phyloP scores from a whole-genome alignment of 2,888 invertebrate species.

The Amaurobius ferox region DNA sequence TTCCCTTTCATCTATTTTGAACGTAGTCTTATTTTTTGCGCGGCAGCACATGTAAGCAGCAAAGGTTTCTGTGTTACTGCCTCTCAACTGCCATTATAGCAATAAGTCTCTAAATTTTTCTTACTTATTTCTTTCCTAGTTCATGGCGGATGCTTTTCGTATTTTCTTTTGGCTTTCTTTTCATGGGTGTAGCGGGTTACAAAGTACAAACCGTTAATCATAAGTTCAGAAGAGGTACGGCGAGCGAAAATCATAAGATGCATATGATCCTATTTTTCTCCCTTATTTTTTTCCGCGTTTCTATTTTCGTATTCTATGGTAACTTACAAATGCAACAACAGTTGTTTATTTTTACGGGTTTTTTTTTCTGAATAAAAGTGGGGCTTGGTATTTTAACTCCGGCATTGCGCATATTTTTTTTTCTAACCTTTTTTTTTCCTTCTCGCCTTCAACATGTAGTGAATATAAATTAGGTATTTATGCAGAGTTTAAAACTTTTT shows the following conservation, averaged over 20 bases:
- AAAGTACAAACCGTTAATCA: conserved; percentile 62
- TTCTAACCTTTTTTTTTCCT: neutral
- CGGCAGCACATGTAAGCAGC: neutral
- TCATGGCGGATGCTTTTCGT: conserved; percentile 13
- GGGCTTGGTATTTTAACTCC: conserved; percentile 19
- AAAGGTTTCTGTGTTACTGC: conserved; percentile 19
- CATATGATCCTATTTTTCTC: conserved; percentile 12
- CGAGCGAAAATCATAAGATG: conserved; percentile 37
- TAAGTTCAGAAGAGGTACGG: conserved; percentile 35
- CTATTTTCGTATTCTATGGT: conserved; percentile 17
- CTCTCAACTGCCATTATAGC: conserved; percentile 31
- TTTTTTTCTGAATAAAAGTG: neutral
- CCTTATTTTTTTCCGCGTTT: neutral
- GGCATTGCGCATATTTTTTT: conserved; percentile 40
- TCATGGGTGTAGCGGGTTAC: neutral
- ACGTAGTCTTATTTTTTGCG: neutral
- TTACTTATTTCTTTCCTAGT: conserved; percentile 14
- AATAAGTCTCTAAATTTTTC: conserved; percentile 48
- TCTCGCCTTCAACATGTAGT: conserved; percentile 21
- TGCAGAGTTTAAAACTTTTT: conserved; percentile 36
- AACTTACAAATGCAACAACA: conserved; percentile 40
- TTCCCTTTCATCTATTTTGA: conserved; percentile 5
- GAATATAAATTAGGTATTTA: conserved; percentile 67
- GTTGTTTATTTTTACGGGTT: conserved; percentile 43
- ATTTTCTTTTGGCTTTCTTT: neutral